A percentile compares a stretch with the other conserved stretches of the same genome.
phyloP scores from a whole-genome alignment of 2,888 invertebrate genomes.

The Rotaria sp. region DNA sequence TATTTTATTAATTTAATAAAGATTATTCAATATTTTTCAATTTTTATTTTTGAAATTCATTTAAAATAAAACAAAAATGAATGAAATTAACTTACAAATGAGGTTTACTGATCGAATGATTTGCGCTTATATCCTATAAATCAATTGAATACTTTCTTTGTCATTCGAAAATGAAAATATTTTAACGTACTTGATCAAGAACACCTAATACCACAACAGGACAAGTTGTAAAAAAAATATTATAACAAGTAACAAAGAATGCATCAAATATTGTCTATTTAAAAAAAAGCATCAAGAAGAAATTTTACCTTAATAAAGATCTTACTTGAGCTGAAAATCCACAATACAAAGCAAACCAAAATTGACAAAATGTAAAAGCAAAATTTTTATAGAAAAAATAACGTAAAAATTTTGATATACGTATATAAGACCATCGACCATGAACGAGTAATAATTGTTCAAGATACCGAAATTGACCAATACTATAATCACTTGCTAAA shows the following conservation, averaged over 20 bases:
- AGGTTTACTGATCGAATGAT: constrained; percentile 1
- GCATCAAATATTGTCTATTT: constrained; percentile 64
- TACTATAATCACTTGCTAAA: constrained; percentile 89
- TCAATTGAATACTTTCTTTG: neutral
- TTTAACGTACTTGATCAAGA: constrained; percentile 64
- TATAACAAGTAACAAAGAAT: constrained; percentile 97
- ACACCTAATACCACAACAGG: constrained; percentile 91
- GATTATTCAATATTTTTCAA: too few relatives aligned
- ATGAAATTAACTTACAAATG: neutral
- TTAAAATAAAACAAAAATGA: too few relatives aligned
- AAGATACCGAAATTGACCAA: constrained; percentile 91
- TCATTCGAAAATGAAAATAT: too few relatives aligned
- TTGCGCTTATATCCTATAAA: neutral
- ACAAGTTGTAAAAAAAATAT: constrained; percentile 94
- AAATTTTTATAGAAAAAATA: constrained; percentile 99
- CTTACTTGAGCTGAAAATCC: constrained; percentile 77
- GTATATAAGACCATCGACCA: constrained; percentile 72
- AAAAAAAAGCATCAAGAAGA: neutral
- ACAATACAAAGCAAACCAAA: constrained; percentile 99
- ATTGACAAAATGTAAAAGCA: constrained; percentile 96
- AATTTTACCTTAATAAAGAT: neutral
- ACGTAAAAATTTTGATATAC: constrained; percentile 89
- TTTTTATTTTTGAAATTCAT: too few relatives aligned
- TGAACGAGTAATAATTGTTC: constrained; percentile 83
- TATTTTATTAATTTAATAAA: neutral